phyloP scores from a whole-genome alignment of 2,888 invertebrate species.

The Drosophila emarginata region DNA sequence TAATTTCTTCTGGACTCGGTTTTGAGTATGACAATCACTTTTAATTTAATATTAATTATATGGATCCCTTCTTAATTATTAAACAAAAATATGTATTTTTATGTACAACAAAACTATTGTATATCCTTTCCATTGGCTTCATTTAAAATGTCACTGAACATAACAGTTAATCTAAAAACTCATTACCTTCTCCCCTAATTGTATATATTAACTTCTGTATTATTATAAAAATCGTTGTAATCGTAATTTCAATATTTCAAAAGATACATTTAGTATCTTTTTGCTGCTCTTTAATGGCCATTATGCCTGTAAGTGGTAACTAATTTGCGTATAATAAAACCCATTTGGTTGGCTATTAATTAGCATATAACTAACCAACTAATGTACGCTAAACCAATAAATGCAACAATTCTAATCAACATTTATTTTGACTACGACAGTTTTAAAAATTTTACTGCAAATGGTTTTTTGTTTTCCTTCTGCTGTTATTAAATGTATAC shows the following conservation, averaged over 20 bases:
- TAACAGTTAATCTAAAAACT: constrained; percentile 4
- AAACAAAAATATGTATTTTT: too few species aligned
- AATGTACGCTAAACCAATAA: neutral
- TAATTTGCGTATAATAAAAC: constrained; percentile 53
- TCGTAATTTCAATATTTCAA: constrained; percentile 24
- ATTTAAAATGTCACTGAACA: constrained; percentile 22
- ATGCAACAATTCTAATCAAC: neutral
- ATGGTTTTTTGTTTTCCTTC: neutral
- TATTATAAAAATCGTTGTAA: constrained; percentile 31
- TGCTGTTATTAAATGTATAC: neutral
- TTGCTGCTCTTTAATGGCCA: constrained; percentile 18
- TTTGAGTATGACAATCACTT: too few species aligned
- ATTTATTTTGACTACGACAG: neutral
- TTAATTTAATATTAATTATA: too few species aligned
- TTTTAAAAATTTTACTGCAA: neutral
- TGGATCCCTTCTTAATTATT: too few species aligned
- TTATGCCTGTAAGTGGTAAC: constrained; percentile 31
- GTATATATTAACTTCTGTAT: constrained; percentile 47
- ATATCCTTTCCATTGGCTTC: neutral
- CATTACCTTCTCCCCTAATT: constrained; percentile 24
- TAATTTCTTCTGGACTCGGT: too few species aligned
- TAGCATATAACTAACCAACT: constrained; percentile 21
- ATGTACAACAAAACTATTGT: neutral
- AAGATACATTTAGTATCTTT: constrained; percentile 33
- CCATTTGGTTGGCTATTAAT: constrained; percentile 53